A percentile compares a stretch with the other conserved stretches of the same genome.
Evolutionary conservation across 1,140 invertebrate genomes (phyloP).

Genomic region (Drosophila guanche): DNA sequence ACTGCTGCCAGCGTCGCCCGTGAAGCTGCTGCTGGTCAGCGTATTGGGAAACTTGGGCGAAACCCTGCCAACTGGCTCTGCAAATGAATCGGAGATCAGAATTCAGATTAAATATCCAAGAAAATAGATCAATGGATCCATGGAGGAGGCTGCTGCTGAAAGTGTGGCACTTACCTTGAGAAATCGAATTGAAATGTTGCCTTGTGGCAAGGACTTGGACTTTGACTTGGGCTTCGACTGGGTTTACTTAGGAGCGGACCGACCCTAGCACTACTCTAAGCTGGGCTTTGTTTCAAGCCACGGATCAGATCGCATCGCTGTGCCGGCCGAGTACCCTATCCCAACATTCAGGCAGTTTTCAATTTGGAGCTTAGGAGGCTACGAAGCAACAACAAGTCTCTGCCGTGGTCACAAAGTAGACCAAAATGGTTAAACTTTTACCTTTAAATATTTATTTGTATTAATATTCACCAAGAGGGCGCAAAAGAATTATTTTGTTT

Average conservation of each 20-base stretch:
- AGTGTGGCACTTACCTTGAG: conserved; percentile 45
- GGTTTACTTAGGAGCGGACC: conserved; percentile 59
- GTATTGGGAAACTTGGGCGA: conserved; percentile 86
- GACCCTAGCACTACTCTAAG: conserved; percentile 32
- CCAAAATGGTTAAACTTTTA: neutral
- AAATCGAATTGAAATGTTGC: conserved; percentile 25
- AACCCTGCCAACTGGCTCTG: conserved; percentile 84
- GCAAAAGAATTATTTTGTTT: neutral
- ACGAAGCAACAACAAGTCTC: conserved; percentile 72
- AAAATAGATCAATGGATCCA: conserved; percentile 11
- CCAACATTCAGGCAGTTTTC: conserved; percentile 97
- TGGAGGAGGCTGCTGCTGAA: conserved; percentile 18
- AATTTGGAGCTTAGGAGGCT: conserved; percentile 62
- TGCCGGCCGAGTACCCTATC: conserved; percentile 93
- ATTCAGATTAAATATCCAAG: conserved; percentile 21
- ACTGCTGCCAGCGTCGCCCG: conserved; percentile 85
- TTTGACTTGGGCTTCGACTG: neutral
- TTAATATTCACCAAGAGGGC: neutral
- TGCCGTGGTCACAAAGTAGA: conserved; percentile 16
- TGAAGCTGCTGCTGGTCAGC: conserved; percentile 87
- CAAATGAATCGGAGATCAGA: conserved; percentile 56
- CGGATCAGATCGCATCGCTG: conserved; percentile 46
- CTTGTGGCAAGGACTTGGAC: conserved; percentile 14
- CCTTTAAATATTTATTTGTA: conserved; percentile 10
- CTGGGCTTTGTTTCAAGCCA: conserved; percentile 69